These are phyloP conservation scores for Frankliniella fusca DNA, from an alignment of 2,888 invertebrate species.

Conservation along the genomic window DNA sequence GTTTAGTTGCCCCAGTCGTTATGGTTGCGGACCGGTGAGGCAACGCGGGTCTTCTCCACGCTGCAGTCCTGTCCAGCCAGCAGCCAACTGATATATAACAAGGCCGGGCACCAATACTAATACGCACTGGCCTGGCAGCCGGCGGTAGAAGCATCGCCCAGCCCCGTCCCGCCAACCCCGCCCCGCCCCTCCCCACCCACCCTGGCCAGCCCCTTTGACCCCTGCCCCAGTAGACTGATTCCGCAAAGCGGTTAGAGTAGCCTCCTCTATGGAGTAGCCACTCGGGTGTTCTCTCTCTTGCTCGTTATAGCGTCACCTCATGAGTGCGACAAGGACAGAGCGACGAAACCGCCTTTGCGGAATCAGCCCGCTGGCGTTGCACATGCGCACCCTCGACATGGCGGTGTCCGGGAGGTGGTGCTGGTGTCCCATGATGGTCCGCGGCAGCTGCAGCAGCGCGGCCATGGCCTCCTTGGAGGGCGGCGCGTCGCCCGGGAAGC, in stretches of 20 bases:
- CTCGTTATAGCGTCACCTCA: no score
- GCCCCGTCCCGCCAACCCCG: no score
- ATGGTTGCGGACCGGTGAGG: no score
- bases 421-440: neutral
- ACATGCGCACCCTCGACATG: neutral
- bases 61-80: no score
- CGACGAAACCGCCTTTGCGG: no score
- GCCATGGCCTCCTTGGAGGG: slow-evolving; percentile 21
- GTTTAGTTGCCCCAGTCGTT: no score
- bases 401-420: neutral
- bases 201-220: neutral
- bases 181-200: neutral
- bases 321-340: no score
- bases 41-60: no score
- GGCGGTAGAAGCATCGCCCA: neutral
- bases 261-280: no score
- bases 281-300: no score
- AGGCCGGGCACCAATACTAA: neutral
- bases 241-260: no score
- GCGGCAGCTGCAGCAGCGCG: slow-evolving; percentile 14
- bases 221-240: no score
- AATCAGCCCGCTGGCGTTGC: neutral
- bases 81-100: neutral
- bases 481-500: neutral
- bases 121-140: neutral